Evolutionary conservation across 2,797 vertebrate species (phyloP).

Genomic region (Leuciscus waleckii): DNA sequence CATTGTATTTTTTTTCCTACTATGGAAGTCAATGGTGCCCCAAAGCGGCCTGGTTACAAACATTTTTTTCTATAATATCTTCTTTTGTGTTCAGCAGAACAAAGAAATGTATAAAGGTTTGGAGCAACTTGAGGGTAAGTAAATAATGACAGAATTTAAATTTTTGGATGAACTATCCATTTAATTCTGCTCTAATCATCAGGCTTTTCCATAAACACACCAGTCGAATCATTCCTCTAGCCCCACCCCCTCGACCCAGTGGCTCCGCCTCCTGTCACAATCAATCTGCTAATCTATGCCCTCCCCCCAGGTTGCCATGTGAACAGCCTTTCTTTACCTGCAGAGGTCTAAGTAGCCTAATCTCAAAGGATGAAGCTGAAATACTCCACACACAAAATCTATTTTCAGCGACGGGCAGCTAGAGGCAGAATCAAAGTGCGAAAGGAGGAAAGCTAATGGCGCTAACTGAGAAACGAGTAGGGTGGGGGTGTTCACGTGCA

Average conservation of each 20-base stretch:
- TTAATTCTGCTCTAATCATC: background rate
- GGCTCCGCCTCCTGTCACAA: constrained; percentile 29
- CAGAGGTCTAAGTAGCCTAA: constrained; percentile 76
- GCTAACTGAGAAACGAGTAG: background rate
- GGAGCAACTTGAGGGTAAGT: too few relatives aligned
- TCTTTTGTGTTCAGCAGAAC: too few relatives aligned
- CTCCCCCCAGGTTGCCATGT: constrained; percentile 68
- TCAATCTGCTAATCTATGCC: constrained; percentile 62
- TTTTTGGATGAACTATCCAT: too few relatives aligned
- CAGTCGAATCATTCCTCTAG: constrained; percentile 2
- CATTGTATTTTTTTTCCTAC: too few relatives aligned
- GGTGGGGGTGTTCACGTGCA: constrained; percentile 39
- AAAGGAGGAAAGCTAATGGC: background rate
- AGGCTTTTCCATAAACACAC: constrained; percentile 6
- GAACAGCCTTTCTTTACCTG: constrained; percentile 71
- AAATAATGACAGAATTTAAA: too few relatives aligned
- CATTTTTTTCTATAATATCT: too few relatives aligned
- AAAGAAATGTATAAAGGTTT: too few relatives aligned
- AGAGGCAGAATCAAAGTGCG: background rate
- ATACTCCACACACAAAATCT: constrained; percentile 68
- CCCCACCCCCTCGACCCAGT: background rate
- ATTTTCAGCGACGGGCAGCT: constrained; percentile 15
- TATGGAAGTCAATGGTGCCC: too few relatives aligned
- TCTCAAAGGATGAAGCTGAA: constrained; percentile 76
- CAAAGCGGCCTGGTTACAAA: too few relatives aligned